Evolutionary conservation across 2,888 invertebrate genomes (phyloP).

Genomic region (Myopa tessellatipennis): DNA sequence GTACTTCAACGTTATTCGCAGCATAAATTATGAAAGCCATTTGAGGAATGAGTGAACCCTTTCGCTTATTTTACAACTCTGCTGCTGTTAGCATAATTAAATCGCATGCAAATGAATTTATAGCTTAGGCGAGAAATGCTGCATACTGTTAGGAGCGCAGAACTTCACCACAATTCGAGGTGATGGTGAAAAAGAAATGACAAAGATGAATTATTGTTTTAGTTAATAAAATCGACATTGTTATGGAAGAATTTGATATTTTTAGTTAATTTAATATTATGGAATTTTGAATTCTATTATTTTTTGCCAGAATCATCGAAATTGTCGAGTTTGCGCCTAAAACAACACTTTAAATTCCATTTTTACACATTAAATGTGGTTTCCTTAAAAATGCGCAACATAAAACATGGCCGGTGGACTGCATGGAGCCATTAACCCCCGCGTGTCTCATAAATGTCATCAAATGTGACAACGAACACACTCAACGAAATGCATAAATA

Average conservation of each 20-base stretch:
- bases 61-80: not conserved
- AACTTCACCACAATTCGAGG: not conserved
- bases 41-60: not conserved
- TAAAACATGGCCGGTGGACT: not conserved
- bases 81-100: conserved; percentile 28
- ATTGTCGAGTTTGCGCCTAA: not conserved
- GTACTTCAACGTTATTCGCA: not conserved
- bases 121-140: not conserved
- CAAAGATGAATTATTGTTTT: not conserved
- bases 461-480: not conserved
- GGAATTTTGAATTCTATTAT: too few relatives aligned
- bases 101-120: conserved; percentile 26
- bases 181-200: not conserved
- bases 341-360: not conserved
- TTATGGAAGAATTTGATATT: not conserved
- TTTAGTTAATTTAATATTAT: not conserved
- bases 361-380: too few relatives aligned
- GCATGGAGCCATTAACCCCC: conserved; percentile 17
- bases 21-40: conserved; percentile 28
- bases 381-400: too few relatives aligned
- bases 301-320: too few relatives aligned
- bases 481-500: not conserved
- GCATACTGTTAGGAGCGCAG: conserved; percentile 3
- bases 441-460: conserved; percentile 16
- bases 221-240: not conserved